Conservation (phyloP, 2,888 invertebrate species). For the Hyposoter dolosus region DNA sequence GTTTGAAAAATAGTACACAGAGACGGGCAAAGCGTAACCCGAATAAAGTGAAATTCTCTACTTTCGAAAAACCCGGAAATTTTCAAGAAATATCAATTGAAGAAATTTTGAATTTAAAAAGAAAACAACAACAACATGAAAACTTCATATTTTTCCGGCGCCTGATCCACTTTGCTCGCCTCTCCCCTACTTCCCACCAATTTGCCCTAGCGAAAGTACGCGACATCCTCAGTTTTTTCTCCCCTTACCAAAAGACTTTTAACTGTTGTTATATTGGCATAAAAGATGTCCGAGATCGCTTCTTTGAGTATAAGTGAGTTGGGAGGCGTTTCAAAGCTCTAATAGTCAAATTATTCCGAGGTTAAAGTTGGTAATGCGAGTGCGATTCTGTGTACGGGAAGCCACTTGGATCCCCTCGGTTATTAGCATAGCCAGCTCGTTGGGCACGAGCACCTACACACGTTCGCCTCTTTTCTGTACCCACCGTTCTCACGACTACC, state of each 20-base stretch:
- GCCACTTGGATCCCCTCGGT: constrained; percentile 78
- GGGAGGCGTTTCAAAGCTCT: constrained; percentile 73
- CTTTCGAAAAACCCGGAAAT: neutral
- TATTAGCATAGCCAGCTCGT: constrained; percentile 81
- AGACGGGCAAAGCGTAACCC: too few species aligned
- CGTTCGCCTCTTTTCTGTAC: constrained; percentile 48
- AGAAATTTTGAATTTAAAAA: neutral
- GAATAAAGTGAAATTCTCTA: neutral
- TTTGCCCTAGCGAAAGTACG: neutral
- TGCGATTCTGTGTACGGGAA: constrained; percentile 82
- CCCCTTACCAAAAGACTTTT: neutral
- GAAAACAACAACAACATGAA: neutral
- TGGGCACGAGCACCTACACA: constrained; percentile 68
- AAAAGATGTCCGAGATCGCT: constrained; percentile 5
- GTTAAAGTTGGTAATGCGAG: constrained; percentile 82
- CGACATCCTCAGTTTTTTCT: neutral
- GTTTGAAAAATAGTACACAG: too few species aligned
- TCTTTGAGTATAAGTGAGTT: constrained; percentile 50
- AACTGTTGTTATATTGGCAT: constrained; percentile 22
- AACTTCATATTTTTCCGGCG: neutral
- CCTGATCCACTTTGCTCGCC: too few species aligned
- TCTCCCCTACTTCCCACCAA: too few species aligned
- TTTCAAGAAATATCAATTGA: too few species aligned
- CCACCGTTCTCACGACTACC: constrained; percentile 17
- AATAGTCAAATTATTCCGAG: constrained; percentile 82